Evolutionary conservation across 2,888 invertebrate genomes (phyloP), one percentile per base, ranked within the genome.

Genomic region (Caenorhabditis sp.): DNA sequence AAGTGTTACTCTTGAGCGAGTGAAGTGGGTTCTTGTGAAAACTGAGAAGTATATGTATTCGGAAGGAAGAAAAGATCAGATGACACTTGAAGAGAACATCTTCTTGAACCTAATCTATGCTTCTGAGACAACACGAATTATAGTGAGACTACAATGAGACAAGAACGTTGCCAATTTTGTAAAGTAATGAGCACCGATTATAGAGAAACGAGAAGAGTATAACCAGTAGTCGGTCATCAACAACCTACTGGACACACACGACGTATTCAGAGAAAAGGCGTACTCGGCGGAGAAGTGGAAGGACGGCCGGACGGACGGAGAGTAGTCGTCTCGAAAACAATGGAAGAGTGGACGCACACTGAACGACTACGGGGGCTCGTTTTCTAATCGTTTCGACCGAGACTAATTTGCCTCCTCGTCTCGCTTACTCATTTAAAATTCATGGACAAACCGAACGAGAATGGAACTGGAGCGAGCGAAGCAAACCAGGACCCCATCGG

Each of bases 111-210:
- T 37, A 37, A 35, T 9, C 30, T 41, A 41, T 30, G 27, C 30
- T 45, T 43, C 27, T 48, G 26, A 43, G 43, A 43, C 43, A n/a
- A 15, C 15, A 24, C 27, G 15, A 58, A 35, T 20, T 32, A 20
- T 15, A 13, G 30, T 22, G 20, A 35, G 35, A 35, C 4, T 9
- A 35, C 4, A 24, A 20, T 24, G 17, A n/a, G 20, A 39, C n/a
- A 9, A 27, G 9, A 58, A 43, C 13, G 27, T 17, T 32, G 41
- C 22, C 20, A 39, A 58, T 35, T 27, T 15, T 26, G 37, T 22
- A 37, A 39, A 53, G 41, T 56, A 56, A 66, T 66, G 66, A 66
- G 66, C 66, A 56, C 39, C 66, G 56, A 66, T 66, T 66, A 59
- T 48, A 11, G 50, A 30, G 30, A 45, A 27, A 27, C 15, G 48